These are phyloP conservation scores for Myiotriccus ornatus DNA, from an alignment of 2,797 vertebrate genomes.

Conservation along the genomic window DNA sequence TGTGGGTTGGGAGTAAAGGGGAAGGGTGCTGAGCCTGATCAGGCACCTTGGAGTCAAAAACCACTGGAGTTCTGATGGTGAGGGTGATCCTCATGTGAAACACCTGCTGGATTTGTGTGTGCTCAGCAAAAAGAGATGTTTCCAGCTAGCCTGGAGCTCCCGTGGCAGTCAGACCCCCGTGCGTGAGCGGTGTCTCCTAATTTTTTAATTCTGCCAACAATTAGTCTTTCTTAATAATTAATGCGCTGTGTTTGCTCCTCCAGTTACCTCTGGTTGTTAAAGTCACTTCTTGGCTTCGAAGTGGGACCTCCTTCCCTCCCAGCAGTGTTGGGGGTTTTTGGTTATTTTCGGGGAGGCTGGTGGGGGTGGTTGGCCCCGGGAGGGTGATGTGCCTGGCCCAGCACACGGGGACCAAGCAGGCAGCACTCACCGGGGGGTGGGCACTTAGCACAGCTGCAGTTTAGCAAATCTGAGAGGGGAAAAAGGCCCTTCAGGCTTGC, in stretches of 20 bases:
- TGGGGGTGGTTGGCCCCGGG: background rate
- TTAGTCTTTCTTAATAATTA: background rate
- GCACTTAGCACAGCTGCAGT: background rate
- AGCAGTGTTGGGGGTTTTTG: background rate
- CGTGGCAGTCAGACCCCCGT: background rate
- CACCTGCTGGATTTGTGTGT: background rate
- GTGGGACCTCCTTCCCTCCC: background rate
- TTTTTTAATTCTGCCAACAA: background rate
- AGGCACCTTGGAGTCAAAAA: background rate
- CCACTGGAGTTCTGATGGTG: rapidly evolving
- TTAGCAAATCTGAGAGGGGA: background rate
- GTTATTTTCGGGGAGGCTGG: background rate
- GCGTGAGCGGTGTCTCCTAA: background rate
- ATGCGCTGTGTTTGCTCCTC: background rate
- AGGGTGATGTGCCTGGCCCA: background rate
- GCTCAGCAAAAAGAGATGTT: background rate
- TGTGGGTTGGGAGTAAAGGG: background rate
- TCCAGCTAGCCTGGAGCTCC: background rate
- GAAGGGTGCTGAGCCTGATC: background rate
- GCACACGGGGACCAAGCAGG: rapidly evolving
- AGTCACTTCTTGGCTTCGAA: background rate
- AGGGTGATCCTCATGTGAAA: background rate
- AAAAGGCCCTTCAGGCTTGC: background rate
- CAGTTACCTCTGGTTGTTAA: background rate
- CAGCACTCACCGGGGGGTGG: rapidly evolving